Percentiles rank a stretch among this genome's conserved stretches.
phyloP scores from a whole-genome alignment of 1,140 invertebrate species.

The Drosophila persimilis region DNA sequence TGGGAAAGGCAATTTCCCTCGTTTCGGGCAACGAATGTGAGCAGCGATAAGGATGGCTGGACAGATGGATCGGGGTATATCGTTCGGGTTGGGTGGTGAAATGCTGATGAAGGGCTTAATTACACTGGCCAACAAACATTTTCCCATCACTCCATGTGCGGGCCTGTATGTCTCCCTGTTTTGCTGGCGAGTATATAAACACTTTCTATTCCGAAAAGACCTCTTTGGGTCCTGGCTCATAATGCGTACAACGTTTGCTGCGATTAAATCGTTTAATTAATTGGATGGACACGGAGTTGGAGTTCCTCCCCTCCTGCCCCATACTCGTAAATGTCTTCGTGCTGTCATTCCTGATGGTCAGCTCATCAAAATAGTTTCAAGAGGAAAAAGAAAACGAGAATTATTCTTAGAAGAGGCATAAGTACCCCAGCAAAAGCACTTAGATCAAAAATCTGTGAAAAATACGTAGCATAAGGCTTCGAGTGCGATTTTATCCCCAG shows the following conservation, averaged over 20 bases:
- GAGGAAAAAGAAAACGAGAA: constrained; percentile 19
- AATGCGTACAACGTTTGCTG: constrained; percentile 39
- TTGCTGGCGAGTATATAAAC: constrained; percentile 6
- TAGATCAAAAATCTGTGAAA: constrained; percentile 13
- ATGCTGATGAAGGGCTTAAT: constrained; percentile 38
- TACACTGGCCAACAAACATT: constrained; percentile 15
- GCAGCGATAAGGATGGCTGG: constrained; percentile 29
- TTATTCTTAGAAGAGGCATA: constrained; percentile 13
- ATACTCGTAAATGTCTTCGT: background rate
- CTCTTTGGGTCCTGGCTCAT: constrained; percentile 21
- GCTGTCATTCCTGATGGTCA: constrained; percentile 8
- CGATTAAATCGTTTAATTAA: constrained; percentile 57
- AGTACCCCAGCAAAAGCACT: constrained; percentile 5
- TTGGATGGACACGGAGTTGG: constrained; percentile 36
- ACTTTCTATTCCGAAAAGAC: constrained; percentile 1
- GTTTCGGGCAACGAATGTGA: constrained; percentile 16
- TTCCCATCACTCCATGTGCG: background rate
- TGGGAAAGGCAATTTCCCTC: constrained; percentile 4
- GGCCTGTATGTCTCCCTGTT: background rate
- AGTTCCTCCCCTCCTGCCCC: constrained; percentile 23
- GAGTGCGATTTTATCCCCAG: constrained; percentile 23
- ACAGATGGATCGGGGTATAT: background rate
- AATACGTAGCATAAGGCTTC: constrained; percentile 1
- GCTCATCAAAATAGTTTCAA: constrained; percentile 26
- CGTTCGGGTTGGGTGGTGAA: constrained; percentile 15